Evolutionary conservation across 2,113 vertebrate species (phyloP).

Genomic region (Picathartes gymnocephalus): DNA sequence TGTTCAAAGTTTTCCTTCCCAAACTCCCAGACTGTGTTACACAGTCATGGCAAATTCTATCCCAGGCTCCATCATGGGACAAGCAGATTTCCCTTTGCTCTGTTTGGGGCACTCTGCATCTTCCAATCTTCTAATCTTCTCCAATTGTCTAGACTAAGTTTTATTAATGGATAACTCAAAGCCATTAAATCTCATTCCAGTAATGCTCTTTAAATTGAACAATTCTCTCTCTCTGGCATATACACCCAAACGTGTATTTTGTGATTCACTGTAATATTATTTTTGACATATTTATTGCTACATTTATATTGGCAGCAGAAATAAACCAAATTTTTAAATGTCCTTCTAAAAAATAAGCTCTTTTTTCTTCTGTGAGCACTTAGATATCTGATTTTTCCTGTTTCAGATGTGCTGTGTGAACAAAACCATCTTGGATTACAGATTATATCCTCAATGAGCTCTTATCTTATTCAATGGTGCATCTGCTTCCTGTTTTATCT

Average conservation of each 20-base stretch:
- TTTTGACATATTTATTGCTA: not conserved
- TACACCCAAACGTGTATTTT: not conserved
- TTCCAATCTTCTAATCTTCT: conserved; percentile 30
- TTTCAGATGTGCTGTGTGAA: not conserved
- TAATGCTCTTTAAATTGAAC: conserved; percentile 14
- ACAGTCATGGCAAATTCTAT: not conserved
- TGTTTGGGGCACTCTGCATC: not conserved
- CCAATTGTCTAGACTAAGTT: conserved; percentile 39
- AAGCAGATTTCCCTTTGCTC: not conserved
- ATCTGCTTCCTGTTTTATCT: not conserved
- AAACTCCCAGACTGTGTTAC: not conserved
- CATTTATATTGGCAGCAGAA: not conserved
- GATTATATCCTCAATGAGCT: not conserved
- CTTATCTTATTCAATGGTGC: not conserved
- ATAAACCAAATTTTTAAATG: not conserved
- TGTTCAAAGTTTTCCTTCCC: not conserved
- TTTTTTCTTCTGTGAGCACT: not conserved
- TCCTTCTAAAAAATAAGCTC: not conserved
- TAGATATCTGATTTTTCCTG: not conserved
- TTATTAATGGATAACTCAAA: conserved; percentile 10
- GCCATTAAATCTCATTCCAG: conserved; percentile 1
- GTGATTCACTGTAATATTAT: not conserved
- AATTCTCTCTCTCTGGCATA: not conserved
- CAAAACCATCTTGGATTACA: not conserved
- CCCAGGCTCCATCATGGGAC: not conserved